Percentiles rank a stretch among this genome's conserved stretches.
These are phyloP conservation scores for Smutsia gigantea DNA, from an alignment of 2,797 vertebrate genomes.

Conservation along the genomic window DNA sequence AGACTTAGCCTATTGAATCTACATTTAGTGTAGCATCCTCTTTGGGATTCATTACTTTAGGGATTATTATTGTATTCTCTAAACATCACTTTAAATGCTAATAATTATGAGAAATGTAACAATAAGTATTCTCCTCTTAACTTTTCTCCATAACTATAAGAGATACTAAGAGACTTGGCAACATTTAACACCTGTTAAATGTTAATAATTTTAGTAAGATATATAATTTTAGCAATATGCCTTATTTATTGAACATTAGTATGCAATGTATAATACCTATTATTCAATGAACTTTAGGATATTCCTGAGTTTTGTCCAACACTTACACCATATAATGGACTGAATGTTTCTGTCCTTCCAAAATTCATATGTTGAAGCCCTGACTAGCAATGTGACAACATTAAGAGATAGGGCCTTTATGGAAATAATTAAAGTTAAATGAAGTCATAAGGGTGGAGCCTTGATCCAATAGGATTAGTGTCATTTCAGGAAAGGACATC, in stretches of 20 bases:
- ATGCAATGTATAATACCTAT: not conserved
- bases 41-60: not conserved
- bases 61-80: not conserved
- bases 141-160: not conserved
- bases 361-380: not conserved
- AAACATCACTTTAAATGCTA: conserved; percentile 2
- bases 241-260: not conserved
- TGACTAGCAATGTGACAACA: not conserved
- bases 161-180: not conserved
- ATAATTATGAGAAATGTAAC: not conserved
- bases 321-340: not conserved
- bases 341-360: not conserved
- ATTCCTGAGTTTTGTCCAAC: not conserved
- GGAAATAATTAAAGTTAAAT: not conserved
- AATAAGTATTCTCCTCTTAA: not conserved
- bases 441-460: not conserved
- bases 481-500: not conserved
- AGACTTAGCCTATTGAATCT: not conserved
- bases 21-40: not conserved
- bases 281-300: not conserved
- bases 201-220: not conserved
- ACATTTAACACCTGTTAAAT: not conserved
- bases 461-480: not conserved
- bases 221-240: not conserved
- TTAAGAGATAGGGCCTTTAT: not conserved